These are phyloP conservation scores for Stictonetta naevosa DNA, from an alignment of 2,113 vertebrate species.

Conservation along the genomic window DNA sequence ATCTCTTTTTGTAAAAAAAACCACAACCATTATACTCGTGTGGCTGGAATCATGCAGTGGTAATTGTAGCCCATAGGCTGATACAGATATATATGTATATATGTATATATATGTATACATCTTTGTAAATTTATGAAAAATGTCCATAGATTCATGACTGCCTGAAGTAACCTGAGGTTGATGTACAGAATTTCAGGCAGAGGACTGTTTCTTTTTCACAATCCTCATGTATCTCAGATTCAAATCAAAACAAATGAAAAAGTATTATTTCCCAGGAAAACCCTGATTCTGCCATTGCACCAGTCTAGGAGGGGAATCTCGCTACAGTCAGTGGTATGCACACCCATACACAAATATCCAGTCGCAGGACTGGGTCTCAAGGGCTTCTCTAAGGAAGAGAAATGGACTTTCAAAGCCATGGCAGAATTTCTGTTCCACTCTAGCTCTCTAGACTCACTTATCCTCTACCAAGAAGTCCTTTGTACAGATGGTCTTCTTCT, in stretches of 20 bases:
- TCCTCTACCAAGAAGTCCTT: not conserved
- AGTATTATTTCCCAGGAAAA: constrained; percentile 9
- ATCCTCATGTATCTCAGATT: not conserved
- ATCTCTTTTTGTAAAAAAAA: not conserved
- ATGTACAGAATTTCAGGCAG: constrained; percentile 57
- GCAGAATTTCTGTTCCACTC: not conserved
- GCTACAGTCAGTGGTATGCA: not conserved
- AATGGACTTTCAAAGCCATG: not conserved
- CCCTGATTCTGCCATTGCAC: not conserved
- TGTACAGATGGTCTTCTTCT: not conserved
- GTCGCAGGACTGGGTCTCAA: constrained; percentile 9
- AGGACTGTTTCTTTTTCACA: constrained; percentile 37
- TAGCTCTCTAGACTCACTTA: not conserved
- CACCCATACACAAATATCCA: not conserved
- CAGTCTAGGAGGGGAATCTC: not conserved
- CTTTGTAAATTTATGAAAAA: constrained; percentile 67
- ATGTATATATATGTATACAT: constrained; percentile 56
- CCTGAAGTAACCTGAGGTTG: constrained; percentile 34
- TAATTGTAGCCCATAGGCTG: not conserved
- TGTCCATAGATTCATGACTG: constrained; percentile 27
- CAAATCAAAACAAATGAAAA: not conserved
- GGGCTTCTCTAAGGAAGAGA: constrained; percentile 36
- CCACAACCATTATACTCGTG: not conserved
- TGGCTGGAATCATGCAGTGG: not conserved
- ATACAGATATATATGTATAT: constrained; percentile 19